phyloP scores from a whole-genome alignment of 2,888 invertebrate genomes.

The Limenitis camilla region DNA sequence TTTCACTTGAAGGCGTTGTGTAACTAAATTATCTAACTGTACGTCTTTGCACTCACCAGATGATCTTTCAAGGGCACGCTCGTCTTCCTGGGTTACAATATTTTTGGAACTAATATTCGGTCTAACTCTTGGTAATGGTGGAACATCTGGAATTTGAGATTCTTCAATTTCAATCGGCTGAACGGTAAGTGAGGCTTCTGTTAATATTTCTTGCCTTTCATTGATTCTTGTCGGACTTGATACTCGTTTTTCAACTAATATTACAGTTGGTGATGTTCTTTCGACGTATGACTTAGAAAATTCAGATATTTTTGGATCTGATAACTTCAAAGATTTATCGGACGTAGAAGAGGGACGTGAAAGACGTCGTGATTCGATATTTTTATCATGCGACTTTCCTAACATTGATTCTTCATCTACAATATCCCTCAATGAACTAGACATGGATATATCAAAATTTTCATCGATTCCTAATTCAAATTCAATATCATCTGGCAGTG shows the following conservation, averaged over 20 bases:
- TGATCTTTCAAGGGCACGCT: slow-evolving; percentile 51
- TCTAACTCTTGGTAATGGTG: slow-evolving; percentile 55
- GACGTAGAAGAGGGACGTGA: slow-evolving; percentile 73
- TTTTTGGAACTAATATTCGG: slow-evolving; percentile 34
- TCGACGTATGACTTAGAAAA: slow-evolving; percentile 74
- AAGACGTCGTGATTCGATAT: slow-evolving; percentile 60
- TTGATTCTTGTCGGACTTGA: slow-evolving; percentile 76
- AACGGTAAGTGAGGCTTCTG: slow-evolving; percentile 79
- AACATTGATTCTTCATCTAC: slow-evolving; percentile 72
- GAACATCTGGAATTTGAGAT: slow-evolving; percentile 57
- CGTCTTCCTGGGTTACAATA: slow-evolving; percentile 26
- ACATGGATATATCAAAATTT: slow-evolving; percentile 60
- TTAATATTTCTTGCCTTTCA: slow-evolving; percentile 76
- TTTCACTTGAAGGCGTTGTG: slow-evolving; percentile 79
- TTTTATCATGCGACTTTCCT: slow-evolving; percentile 62
- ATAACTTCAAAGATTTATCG: slow-evolving; percentile 72
- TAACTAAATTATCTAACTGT: slow-evolving; percentile 64
- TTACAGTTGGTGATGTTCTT: slow-evolving; percentile 76
- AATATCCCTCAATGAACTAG: slow-evolving; percentile 63
- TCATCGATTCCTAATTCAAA: slow-evolving; percentile 75
- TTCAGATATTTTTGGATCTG: slow-evolving; percentile 72
- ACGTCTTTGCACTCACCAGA: slow-evolving; percentile 50
- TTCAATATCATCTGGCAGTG: slow-evolving; percentile 84
- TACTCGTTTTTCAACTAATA: slow-evolving; percentile 75
- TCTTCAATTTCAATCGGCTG: slow-evolving; percentile 77